Evolutionary conservation across 2,113 vertebrate species (phyloP).

Genomic region (Oreochromis spilurus): DNA sequence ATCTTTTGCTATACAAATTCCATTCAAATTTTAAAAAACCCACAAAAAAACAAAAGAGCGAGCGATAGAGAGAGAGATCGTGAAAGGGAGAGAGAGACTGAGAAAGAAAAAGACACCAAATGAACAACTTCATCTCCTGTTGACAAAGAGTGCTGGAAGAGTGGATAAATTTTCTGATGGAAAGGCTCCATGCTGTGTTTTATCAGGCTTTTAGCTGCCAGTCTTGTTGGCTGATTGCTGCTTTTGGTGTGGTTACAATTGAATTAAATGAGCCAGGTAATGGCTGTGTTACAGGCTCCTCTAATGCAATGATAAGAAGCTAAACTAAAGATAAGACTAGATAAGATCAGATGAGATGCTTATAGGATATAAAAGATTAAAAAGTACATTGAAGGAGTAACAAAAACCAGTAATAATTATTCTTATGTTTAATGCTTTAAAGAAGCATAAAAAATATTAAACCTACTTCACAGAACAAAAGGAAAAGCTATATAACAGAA

Average conservation of each 20-base stretch:
- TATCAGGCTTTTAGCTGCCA: slow-evolving; percentile 47
- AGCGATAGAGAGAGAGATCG: background rate
- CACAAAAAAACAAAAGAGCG: background rate
- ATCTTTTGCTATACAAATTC: slow-evolving; percentile 38
- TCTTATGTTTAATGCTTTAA: background rate
- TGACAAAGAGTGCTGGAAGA: slow-evolving; percentile 44
- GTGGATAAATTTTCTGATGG: slow-evolving; percentile 37
- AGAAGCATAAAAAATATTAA: background rate
- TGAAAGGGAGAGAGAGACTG: background rate
- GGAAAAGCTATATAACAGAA: background rate
- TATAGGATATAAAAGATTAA: background rate
- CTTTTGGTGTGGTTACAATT: slow-evolving; percentile 50
- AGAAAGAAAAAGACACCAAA: slow-evolving; percentile 11
- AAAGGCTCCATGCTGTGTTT: slow-evolving; percentile 44
- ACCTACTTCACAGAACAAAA: background rate
- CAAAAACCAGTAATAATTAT: background rate
- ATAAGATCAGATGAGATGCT: background rate
- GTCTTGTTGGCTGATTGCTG: slow-evolving; percentile 39
- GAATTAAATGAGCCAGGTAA: slow-evolving; percentile 55
- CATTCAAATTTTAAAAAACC: slow-evolving; percentile 16
- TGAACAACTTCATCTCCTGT: slow-evolving; percentile 37
- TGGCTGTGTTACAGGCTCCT: slow-evolving; percentile 18
- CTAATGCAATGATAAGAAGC: background rate
- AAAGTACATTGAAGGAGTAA: background rate
- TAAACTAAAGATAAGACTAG: background rate